phyloP scores from a whole-genome alignment of 2,888 invertebrate genomes.

The Rhagophthalmus giganteus region DNA sequence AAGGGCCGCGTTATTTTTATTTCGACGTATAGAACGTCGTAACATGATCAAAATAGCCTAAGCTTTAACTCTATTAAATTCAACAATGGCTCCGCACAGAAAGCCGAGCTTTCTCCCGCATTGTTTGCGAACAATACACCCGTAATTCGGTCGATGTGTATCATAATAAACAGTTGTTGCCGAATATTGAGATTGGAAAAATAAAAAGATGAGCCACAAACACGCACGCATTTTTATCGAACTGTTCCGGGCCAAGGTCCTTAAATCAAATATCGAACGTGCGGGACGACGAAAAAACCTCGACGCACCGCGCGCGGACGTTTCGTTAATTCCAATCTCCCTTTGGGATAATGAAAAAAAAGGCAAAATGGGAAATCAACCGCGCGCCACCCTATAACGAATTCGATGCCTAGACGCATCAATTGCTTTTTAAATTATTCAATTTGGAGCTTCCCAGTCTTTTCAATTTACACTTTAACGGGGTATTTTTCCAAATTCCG shows the following conservation, averaged over 20 bases:
- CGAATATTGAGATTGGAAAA: slow-evolving; percentile 14
- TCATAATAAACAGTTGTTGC: slow-evolving; percentile 20
- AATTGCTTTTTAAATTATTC: slow-evolving; percentile 1
- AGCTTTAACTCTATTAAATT: no score
- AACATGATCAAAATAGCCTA: no score
- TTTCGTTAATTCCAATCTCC: not conserved
- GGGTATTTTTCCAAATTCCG: slow-evolving; percentile 3
- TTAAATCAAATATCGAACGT: slow-evolving; percentile 12
- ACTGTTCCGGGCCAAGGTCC: slow-evolving; percentile 12
- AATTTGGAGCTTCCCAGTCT: not conserved
- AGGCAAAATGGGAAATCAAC: not conserved
- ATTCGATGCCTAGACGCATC: not conserved
- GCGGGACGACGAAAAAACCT: not conserved
- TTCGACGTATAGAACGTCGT: no score
- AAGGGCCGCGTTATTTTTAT: no score
- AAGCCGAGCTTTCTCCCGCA: no score
- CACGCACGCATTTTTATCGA: slow-evolving; percentile 16
- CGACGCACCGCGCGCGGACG: not conserved
- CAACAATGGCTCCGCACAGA: no score
- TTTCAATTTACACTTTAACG: not conserved
- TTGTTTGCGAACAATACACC: slow-evolving; percentile 14
- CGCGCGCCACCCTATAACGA: not conserved
- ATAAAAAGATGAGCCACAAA: slow-evolving; percentile 12
- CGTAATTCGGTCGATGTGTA: slow-evolving; percentile 18
- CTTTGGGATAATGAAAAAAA: not conserved